These are phyloP conservation scores for Auanema sp. DNA, from an alignment of 2,888 invertebrate genomes.

Conservation along the genomic window DNA sequence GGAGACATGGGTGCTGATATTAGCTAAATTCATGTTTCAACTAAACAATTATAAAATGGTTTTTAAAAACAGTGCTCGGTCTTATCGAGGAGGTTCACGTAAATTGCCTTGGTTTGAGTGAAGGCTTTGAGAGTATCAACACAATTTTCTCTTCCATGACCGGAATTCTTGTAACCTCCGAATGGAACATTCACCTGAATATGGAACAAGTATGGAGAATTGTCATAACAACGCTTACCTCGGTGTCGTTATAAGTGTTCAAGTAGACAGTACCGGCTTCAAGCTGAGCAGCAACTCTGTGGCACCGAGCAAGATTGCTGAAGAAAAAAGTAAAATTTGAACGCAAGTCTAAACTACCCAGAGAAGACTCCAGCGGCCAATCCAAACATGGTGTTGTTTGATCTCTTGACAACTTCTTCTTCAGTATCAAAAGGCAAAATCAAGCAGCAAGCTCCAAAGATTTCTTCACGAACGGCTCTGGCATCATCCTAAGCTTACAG, in stretches of 20 bases:
- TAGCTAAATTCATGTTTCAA: too few relatives aligned
- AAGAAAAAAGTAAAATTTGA: conserved; percentile 8
- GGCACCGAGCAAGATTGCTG: conserved; percentile 67
- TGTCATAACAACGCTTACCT: conserved; percentile 64
- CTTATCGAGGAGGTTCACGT: conserved; percentile 63
- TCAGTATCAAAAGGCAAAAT: conserved; percentile 69
- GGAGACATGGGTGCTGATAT: too few relatives aligned
- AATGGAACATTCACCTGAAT: conserved; percentile 69
- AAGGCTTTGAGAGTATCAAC: conserved; percentile 67
- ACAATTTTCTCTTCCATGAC: conserved; percentile 70
- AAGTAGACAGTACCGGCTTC: conserved; percentile 70
- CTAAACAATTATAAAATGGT: not conserved
- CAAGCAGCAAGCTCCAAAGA: conserved; percentile 69
- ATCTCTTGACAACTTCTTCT: conserved; percentile 68
- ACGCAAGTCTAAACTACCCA: conserved; percentile 66
- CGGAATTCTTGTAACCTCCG: conserved; percentile 69
- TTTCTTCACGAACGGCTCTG: conserved; percentile 68
- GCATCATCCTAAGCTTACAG: conserved; percentile 65
- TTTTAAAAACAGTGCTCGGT: conserved; percentile 38
- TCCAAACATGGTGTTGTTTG: conserved; percentile 69
- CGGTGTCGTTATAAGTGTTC: conserved; percentile 70
- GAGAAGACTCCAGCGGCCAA: conserved; percentile 71
- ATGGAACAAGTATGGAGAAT: too few relatives aligned
- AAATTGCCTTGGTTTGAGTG: conserved; percentile 70
- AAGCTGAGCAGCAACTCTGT: conserved; percentile 67